These are phyloP conservation scores for Dynastes grantii DNA, from an alignment of 2,888 invertebrate species.

Conservation along the genomic window DNA sequence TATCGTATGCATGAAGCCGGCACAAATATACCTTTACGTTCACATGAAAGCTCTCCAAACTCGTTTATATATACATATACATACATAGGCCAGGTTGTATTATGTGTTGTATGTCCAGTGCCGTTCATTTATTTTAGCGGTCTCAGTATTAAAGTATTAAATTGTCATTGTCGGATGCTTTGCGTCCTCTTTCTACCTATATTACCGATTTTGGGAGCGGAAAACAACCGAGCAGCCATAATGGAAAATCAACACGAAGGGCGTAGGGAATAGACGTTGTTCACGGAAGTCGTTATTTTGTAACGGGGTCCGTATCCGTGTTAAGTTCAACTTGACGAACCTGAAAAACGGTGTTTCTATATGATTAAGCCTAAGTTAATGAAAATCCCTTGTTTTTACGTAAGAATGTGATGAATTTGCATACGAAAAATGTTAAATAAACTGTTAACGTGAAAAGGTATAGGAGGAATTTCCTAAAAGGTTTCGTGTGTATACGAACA, in stretches of 20 bases:
- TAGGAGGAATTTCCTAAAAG: too few relatives aligned
- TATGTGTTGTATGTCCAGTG: conserved; percentile 13
- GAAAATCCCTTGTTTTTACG: too few relatives aligned
- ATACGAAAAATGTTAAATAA: too few relatives aligned
- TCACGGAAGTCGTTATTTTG: conserved; percentile 20
- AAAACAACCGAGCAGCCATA: conserved; percentile 35
- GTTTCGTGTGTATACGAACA: too few relatives aligned
- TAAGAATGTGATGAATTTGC: too few relatives aligned
- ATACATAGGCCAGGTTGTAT: neutral
- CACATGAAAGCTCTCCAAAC: conserved; percentile 37
- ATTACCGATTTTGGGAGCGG: conserved; percentile 43
- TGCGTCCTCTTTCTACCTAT: conserved; percentile 37
- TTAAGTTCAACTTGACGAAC: conserved; percentile 15
- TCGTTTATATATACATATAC: conserved; percentile 13
- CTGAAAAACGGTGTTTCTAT: conserved; percentile 8
- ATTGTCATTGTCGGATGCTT: conserved; percentile 44
- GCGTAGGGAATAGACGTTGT: conserved; percentile 21
- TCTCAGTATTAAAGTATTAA: conserved; percentile 29
- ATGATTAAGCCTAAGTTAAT: neutral
- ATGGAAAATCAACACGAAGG: conserved; percentile 43
- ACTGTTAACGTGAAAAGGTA: too few relatives aligned
- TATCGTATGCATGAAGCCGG: conserved; percentile 40
- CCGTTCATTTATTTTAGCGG: conserved; percentile 45
- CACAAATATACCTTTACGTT: conserved; percentile 39
- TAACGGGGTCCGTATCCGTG: neutral